phyloP scores from a whole-genome alignment of 2,113 vertebrate genomes.

The Canis aureus region DNA sequence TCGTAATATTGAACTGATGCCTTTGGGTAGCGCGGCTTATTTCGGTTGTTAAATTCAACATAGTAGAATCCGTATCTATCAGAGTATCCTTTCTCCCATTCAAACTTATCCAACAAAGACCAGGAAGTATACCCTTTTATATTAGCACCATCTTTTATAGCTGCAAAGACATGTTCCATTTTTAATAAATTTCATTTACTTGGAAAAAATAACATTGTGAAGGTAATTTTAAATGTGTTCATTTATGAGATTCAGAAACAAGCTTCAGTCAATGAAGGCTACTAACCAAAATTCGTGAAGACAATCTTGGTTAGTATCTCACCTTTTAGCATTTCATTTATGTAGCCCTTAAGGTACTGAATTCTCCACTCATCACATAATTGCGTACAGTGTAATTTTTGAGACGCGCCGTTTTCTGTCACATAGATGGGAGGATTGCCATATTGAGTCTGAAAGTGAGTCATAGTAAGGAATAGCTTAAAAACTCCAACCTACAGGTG shows the following conservation, averaged over 20 bases:
- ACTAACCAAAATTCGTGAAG: neutral
- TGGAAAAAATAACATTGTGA: constrained; percentile 1
- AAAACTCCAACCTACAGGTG: neutral
- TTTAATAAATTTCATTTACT: constrained; percentile 45
- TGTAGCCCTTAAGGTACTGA: constrained; percentile 93
- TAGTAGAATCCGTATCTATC: constrained; percentile 96
- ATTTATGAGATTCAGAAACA: constrained; percentile 41
- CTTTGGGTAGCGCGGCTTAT: constrained; percentile 95
- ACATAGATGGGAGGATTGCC: constrained; percentile 94
- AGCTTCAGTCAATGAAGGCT: neutral
- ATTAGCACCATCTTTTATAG: constrained; percentile 94
- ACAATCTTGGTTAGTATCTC: constrained; percentile 50
- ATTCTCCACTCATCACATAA: constrained; percentile 96
- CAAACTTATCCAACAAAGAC: constrained; percentile 97
- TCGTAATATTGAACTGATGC: constrained; percentile 94
- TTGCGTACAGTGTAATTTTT: constrained; percentile 90
- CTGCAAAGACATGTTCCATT: constrained; percentile 84
- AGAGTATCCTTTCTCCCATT: constrained; percentile 95
- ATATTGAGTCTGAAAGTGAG: constrained; percentile 92
- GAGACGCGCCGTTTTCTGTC: constrained; percentile 95
- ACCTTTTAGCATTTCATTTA: constrained; percentile 98
- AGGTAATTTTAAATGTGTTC: neutral
- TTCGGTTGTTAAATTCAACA: constrained; percentile 92
- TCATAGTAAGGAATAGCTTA: neutral
- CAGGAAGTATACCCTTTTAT: constrained; percentile 95